Evolutionary conservation across 2,888 invertebrate genomes (phyloP).

Genomic region (Trichogramma evanescens): DNA sequence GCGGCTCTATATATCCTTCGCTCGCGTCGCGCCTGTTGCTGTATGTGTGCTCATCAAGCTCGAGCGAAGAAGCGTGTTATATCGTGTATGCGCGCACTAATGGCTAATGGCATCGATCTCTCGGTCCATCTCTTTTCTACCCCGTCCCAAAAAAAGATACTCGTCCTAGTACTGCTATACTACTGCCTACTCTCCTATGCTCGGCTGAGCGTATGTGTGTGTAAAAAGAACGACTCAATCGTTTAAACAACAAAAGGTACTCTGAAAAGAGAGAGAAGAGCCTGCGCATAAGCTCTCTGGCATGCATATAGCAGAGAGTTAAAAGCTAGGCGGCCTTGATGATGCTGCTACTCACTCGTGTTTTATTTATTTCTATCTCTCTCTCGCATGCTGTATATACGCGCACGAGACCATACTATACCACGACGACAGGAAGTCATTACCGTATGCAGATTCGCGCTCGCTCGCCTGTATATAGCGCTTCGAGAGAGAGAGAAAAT

Average conservation of each 20-base stretch:
- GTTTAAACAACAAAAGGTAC: constrained; percentile 1
- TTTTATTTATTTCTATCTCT: constrained; percentile 18
- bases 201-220: neutral
- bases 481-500: constrained; percentile 9
- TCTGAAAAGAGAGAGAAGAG: neutral
- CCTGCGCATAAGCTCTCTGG: neutral
- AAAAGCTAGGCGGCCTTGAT: constrained; percentile 1
- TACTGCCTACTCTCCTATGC: neutral
- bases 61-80: neutral
- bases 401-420: too few relatives aligned
- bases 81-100: constrained; percentile 5
- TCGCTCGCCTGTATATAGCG: constrained; percentile 22
- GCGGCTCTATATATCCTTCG: neutral
- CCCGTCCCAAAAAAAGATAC: neutral
- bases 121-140: neutral
- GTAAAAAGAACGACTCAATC: constrained; percentile 15
- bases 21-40: neutral
- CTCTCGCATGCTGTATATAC: constrained; percentile 8
- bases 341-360: neutral
- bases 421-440: constrained; percentile 40
- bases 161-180: too few relatives aligned
- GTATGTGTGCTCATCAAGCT: neutral
- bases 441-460: constrained; percentile 39
- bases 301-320: neutral
- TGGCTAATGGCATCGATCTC: constrained; percentile 17